These are phyloP conservation scores for Distichodus sexfasciatus DNA, from an alignment of 2,797 vertebrate genomes.

Conservation along the genomic window DNA sequence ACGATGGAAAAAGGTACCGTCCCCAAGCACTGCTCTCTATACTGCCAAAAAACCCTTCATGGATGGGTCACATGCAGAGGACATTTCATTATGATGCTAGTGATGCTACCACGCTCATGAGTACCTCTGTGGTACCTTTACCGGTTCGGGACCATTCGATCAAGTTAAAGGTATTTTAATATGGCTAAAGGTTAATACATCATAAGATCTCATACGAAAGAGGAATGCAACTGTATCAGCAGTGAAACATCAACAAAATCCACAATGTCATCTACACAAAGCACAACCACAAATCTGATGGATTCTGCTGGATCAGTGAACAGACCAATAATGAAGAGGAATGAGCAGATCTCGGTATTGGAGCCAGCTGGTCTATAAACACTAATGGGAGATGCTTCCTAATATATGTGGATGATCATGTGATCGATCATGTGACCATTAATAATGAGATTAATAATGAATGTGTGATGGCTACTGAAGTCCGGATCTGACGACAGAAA, in stretches of 20 bases:
- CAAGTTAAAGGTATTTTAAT: too few relatives aligned
- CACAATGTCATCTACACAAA: not conserved
- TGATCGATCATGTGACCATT: not conserved
- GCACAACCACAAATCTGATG: not conserved
- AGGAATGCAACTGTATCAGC: too few relatives aligned
- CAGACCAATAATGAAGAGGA: not conserved
- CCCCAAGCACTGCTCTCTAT: too few relatives aligned
- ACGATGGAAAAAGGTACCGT: too few relatives aligned
- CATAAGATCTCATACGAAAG: too few relatives aligned
- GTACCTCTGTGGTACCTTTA: too few relatives aligned
- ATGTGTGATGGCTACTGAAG: not conserved
- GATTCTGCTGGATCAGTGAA: not conserved
- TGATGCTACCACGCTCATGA: too few relatives aligned
- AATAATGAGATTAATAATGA: not conserved
- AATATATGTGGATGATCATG: not conserved
- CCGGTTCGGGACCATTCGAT: too few relatives aligned
- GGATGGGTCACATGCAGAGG: too few relatives aligned
- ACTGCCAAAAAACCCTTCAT: too few relatives aligned
- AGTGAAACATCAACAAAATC: not conserved
- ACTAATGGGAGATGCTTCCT: not conserved
- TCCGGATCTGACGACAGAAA: conserved; percentile 39
- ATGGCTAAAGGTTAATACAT: too few relatives aligned
- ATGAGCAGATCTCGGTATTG: not conserved
- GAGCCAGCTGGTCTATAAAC: not conserved
- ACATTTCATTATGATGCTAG: too few relatives aligned